Conservation (phyloP, 2,797 vertebrate genomes). For the Sardinella longiceps region DNA sequence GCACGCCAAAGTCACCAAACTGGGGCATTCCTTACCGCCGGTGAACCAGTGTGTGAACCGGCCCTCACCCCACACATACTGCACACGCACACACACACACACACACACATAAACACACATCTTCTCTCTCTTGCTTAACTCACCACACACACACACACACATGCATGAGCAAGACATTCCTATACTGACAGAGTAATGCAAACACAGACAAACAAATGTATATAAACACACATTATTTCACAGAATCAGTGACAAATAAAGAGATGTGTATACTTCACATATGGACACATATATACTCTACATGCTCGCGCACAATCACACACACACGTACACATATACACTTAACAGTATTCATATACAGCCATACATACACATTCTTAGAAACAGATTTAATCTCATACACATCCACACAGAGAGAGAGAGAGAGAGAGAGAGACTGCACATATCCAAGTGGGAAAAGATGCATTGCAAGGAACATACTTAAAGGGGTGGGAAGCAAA, state of each 20-base stretch:
- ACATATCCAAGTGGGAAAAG: no score
- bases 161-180: no score
- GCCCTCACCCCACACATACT: slow-evolving; percentile 9
- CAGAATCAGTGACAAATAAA: background rate
- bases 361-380: background rate
- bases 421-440: background rate
- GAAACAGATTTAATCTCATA: no score
- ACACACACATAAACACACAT: background rate
- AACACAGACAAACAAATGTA: background rate
- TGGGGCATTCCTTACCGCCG: slow-evolving; percentile 22
- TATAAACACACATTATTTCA: background rate
- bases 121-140: background rate
- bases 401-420: no score
- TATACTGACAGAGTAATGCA: slow-evolving; percentile 1
- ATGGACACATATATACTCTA: background rate
- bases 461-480: no score
- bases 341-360: background rate
- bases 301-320: background rate
- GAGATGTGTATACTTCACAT: background rate
- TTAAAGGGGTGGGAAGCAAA: no score
- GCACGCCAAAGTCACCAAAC: slow-evolving; percentile 32
- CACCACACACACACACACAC: background rate
- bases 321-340: background rate
- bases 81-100: background rate
- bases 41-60: slow-evolving; percentile 21